A percentile compares a stretch with the other conserved stretches of the same genome.
These are phyloP conservation scores for Hoplostethus atlanticus DNA, from an alignment of 2,797 vertebrate species.

Conservation along the genomic window DNA sequence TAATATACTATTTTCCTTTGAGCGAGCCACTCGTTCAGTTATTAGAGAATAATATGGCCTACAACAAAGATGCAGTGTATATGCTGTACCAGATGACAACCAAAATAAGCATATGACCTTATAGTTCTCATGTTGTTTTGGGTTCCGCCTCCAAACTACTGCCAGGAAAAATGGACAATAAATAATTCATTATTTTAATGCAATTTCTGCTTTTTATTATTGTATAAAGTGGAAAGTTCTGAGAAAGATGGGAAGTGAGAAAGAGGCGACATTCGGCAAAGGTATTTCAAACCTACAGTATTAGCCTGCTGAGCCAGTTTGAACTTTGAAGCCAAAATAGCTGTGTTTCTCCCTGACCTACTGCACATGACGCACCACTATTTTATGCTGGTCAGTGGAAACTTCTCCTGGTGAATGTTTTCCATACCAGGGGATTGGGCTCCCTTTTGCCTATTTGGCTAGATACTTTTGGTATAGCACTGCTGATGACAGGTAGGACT, in stretches of 20 bases:
- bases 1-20: background rate
- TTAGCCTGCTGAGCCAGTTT: background rate
- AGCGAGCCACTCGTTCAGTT: background rate
- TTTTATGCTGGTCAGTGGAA: background rate
- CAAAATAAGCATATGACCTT: background rate
- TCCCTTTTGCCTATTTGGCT: background rate
- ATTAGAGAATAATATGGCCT: background rate
- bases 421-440: background rate
- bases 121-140: background rate
- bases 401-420: background rate
- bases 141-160: background rate
- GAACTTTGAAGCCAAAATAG: slow-evolving; percentile 2
- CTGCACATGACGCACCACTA: background rate
- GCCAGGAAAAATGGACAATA: background rate
- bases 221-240: slow-evolving; percentile 14
- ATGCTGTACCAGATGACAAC: background rate
- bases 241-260: slow-evolving; percentile 43
- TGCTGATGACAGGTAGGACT: too few relatives aligned
- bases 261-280: slow-evolving; percentile 5
- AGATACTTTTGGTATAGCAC: background rate
- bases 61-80: background rate
- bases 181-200: too few relatives aligned
- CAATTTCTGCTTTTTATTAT: background rate
- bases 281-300: too few relatives aligned
- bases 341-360: background rate